Evolutionary conservation across 2,113 vertebrate genomes (phyloP).

Genomic region (Erythrocebus patas): DNA sequence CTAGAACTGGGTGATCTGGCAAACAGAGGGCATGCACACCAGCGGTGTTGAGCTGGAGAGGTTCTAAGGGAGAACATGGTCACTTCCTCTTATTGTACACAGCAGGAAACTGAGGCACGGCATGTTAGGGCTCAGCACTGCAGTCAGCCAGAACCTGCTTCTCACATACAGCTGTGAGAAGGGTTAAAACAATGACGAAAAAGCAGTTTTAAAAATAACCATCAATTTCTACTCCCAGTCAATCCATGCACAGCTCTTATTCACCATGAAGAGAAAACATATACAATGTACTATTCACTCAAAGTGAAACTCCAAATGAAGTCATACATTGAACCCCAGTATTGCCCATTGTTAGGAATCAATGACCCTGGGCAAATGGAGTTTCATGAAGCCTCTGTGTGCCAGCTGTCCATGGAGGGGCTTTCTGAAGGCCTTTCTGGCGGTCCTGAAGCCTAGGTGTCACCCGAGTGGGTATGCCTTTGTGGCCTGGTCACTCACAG

Average conservation of each 20-base stretch:
- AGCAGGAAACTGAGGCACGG: not conserved
- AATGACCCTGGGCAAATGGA: not conserved
- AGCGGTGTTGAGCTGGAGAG: not conserved
- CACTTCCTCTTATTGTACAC: not conserved
- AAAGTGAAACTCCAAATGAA: not conserved
- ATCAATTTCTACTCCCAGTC: not conserved
- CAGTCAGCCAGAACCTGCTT: not conserved
- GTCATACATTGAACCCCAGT: not conserved
- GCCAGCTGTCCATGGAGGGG: not conserved
- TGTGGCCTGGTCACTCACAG: not conserved
- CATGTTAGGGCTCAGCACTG: not conserved
- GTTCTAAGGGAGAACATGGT: not conserved
- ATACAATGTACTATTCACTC: rapidly evolving
- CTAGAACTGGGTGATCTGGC: not conserved
- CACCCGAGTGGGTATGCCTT: not conserved
- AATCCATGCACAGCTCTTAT: not conserved
- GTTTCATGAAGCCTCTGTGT: not conserved
- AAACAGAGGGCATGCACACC: not conserved
- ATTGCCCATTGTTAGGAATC: not conserved
- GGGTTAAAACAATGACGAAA: not conserved
- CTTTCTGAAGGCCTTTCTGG: not conserved
- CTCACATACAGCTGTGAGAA: not conserved
- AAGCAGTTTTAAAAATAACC: not conserved
- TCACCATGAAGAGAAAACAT: not conserved
- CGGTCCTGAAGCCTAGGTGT: not conserved